Base-by-base conservation (phyloP, 35 echinoderm and acorn worm species). In the Ophioderma brevispina region DNA sequence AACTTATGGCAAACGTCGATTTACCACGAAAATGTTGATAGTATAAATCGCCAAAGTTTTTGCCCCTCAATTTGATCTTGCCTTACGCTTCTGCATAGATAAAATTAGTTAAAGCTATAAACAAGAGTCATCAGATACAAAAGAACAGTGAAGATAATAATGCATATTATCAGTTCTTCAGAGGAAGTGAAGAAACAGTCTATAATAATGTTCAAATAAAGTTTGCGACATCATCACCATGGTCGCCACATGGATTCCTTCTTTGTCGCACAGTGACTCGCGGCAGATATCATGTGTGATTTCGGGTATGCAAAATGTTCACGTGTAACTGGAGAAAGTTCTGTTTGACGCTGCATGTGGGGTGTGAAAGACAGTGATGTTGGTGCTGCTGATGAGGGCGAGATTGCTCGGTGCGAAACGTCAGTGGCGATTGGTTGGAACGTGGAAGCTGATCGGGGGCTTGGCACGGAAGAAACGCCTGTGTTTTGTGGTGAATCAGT, bases 201-300 rank as follows among this genome's bases (percentile, higher is more conserved):
- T 33, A 2, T n/a, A 76, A 76, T 76, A 31, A n/a, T 75, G 33
- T 3, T 75, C 64, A 75, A 75, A 75, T 19, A 75, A 80, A 80
- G n/a, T n/a, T n/a, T n/a, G n/a, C n/a, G 36, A 15, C 19, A 33
- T 28, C n/a, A 28, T 77, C 56, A 89, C 87, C 87, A 89, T 23
- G 87, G 87, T 46, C 87, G 38, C 87, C 87, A 89, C 77, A 89
- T 81, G 34, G 87, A 36, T 13, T 89, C 87, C 6, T 35, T 59
- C 35, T 89, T 70, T 30, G 59, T 15, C n/a, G n/a, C 59, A 70
- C 59, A 70, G 6, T 30, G 59, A 25, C n/a, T 38, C 36, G 5
- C 78, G 36, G 5, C 5, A 38, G 38, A 1, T 17, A 33, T 2
- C n/a, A n/a, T n/a, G n/a, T n/a, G n/a, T 23, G n/a, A 80, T 36